phyloP scores from a whole-genome alignment of 2,797 vertebrate genomes.

The Adrianichthys oophorus region DNA sequence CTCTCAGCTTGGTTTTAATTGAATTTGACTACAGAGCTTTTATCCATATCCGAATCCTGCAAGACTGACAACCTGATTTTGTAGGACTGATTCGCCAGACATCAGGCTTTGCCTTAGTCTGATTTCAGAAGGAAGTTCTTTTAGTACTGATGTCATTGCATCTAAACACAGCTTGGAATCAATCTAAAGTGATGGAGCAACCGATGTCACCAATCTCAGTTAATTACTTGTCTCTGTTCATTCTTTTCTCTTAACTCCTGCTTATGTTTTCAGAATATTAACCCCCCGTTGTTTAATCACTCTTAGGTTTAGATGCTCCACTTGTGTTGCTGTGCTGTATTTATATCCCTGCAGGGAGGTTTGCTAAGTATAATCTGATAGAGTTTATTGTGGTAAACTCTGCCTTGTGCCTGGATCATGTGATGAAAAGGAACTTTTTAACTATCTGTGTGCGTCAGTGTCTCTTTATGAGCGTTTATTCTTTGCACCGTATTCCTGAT shows the following conservation, averaged over 20 bases:
- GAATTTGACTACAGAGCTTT: constrained; percentile 18
- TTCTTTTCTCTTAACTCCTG: not conserved
- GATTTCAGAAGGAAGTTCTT: not conserved
- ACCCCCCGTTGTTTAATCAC: not conserved
- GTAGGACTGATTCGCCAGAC: constrained; percentile 1
- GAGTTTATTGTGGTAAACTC: constrained; percentile 9
- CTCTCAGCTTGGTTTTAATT: not conserved
- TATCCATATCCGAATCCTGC: constrained; percentile 7
- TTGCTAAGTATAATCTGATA: constrained; percentile 18
- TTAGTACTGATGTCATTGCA: constrained; percentile 1
- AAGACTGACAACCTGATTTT: not conserved
- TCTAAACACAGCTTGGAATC: not conserved
- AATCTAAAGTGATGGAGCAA: not conserved
- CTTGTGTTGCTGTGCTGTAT: constrained; percentile 10
- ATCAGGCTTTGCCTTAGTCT: not conserved
- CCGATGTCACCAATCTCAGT: not conserved
- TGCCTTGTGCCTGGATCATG: constrained; percentile 32
- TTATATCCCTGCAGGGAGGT: not conserved
- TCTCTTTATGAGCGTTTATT: too few species aligned
- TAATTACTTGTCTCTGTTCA: not conserved
- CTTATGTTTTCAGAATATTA: not conserved
- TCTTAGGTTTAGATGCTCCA: not conserved
- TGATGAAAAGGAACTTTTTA: constrained; percentile 24
- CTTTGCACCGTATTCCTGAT: too few species aligned
- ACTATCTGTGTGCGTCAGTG: too few species aligned